Evolutionary conservation across 2,113 vertebrate genomes (phyloP), one percentile per base, ranked within the genome.

Genomic region (Marcusenius ussheri): DNA sequence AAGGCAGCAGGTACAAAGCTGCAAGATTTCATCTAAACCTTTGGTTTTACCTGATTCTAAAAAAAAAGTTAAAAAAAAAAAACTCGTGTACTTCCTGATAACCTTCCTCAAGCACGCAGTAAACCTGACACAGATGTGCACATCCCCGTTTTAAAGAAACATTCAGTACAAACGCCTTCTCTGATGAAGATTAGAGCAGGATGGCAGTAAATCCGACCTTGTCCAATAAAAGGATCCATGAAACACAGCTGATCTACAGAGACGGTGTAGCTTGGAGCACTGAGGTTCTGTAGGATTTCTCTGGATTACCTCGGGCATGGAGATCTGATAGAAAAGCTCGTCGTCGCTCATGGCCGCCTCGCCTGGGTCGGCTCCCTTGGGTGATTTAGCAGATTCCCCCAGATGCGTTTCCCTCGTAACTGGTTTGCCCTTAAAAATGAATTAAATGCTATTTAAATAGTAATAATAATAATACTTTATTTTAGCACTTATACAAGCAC

Each of bases 221-320:
- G 5, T 83, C 77, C 77, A 27, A 21, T 83, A 19, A 24, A 45
- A 83, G 39, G 77, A 83, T 10, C 77, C 42, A 83, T 83, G 2
- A 24, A 45, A 83, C 17, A 83, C 39, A 1, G 19, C 17, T 19
- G 77, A 83, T 45, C 39, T 39, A 83, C 17, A 1, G 39, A 45
- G 77, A 42, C 1, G 2, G 77, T 45, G 35, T 1, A 0, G 46
- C 46, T 86, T 50, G 24, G 10, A 86, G 46, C 11, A 47, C 39
- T 27, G 11, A 87, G 49, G 46, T 8, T 27, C 17, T 35, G 47
- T 21, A 45, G 85, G 42, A 42, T 42, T 42, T 15, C 21, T 85
- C 9, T 17, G 51, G 6, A 56, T 90, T 88, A 94, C 93, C 91
- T 92, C 89, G 1, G 93, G 93, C 92, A 93, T 92, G 53, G 91